phyloP scores from a whole-genome alignment of 2,888 invertebrate species.

The Sarcophaga variegata region DNA sequence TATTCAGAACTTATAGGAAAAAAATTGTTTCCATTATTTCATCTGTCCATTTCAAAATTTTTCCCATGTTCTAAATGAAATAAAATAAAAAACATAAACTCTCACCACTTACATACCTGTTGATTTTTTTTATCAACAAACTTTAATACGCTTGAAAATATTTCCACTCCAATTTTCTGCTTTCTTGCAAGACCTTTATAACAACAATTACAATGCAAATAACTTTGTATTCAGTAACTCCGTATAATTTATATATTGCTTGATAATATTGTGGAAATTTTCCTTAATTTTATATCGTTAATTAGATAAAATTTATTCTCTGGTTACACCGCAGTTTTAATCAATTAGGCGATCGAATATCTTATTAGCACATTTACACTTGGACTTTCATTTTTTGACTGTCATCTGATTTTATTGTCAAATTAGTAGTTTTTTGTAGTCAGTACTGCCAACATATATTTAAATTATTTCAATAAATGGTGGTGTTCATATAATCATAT shows the following conservation, averaged over 20 bases:
- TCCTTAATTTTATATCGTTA: slow-evolving; percentile 17
- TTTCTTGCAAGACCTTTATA: not conserved
- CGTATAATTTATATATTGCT: slow-evolving; percentile 2
- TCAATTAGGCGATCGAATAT: slow-evolving; percentile 7
- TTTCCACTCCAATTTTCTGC: not conserved
- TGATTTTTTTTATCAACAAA: slow-evolving; percentile 57
- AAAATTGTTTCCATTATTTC: no score
- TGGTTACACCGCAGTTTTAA: not conserved
- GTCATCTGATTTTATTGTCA: slow-evolving; percentile 54
- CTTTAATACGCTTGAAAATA: not conserved
- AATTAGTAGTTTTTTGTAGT: slow-evolving; percentile 13
- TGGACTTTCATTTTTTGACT: slow-evolving; percentile 55
- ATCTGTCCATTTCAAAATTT: not conserved
- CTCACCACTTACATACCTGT: slow-evolving; percentile 44
- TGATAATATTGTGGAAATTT: not conserved
- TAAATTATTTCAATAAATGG: not conserved
- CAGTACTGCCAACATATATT: slow-evolving; percentile 36
- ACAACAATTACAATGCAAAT: not conserved
- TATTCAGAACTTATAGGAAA: not conserved
- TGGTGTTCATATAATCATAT: slow-evolving; percentile 37
- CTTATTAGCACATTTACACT: not conserved
- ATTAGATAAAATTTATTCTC: slow-evolving; percentile 7
- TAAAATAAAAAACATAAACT: slow-evolving; percentile 9
- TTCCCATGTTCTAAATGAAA: not conserved
- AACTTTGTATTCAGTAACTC: not conserved